A percentile compares a stretch with the other conserved stretches of the same genome.
These are phyloP conservation scores for Coenonympha glycerion DNA, from an alignment of 2,888 invertebrate genomes.

Conservation along the genomic window DNA sequence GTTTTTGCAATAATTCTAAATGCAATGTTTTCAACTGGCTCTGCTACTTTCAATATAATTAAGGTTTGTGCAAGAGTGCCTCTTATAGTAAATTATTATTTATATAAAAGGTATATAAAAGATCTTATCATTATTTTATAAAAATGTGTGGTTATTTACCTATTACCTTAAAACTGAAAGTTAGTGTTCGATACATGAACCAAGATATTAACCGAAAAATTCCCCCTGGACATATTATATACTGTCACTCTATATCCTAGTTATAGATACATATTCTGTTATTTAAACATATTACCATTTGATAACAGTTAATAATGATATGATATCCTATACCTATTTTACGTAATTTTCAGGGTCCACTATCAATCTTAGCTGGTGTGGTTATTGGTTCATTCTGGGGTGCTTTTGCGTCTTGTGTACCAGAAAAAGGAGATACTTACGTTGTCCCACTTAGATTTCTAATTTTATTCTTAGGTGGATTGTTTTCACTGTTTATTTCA, in stretches of 20 bases:
- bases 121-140: no score
- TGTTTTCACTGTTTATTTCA: constrained; percentile 86
- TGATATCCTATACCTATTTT: neutral
- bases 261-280: no score
- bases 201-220: no score
- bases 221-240: no score
- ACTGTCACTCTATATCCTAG: no score
- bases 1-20: constrained; percentile 88
- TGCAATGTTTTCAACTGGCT: constrained; percentile 83
- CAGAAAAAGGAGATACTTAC: constrained; percentile 82
- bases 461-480: constrained; percentile 82
- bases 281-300: no score
- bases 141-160: no score
- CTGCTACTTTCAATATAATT: constrained; percentile 77
- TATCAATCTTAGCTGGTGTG: constrained; percentile 82
- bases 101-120: no score
- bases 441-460: constrained; percentile 81
- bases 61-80: constrained; percentile 57
- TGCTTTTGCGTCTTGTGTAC: constrained; percentile 80
- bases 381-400: constrained; percentile 84
- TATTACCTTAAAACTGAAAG: no score
- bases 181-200: no score
- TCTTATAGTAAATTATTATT: no score
- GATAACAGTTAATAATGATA: no score
- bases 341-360: constrained; percentile 69